Evolutionary conservation across 2,888 invertebrate species (phyloP), one percentile per base, ranked within the genome.

Genomic region (Acanthosoma haemorrhoidale): DNA sequence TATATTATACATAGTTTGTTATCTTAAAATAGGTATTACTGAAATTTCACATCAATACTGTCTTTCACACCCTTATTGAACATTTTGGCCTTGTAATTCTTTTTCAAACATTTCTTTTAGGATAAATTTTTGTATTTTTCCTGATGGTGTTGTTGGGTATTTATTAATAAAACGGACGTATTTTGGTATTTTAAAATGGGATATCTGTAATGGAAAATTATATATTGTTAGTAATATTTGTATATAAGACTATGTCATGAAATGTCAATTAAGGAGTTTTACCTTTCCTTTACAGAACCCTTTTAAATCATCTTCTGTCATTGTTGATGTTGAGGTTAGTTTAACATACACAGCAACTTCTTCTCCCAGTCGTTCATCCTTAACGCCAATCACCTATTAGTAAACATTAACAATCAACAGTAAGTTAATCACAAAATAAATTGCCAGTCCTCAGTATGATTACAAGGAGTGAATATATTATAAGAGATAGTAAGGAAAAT

Each of bases 141-240:
- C 94, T 0, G 92, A 91, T 0, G 84, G 82, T 0, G 94, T 95
- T 77, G 88, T 88, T 0, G 94, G 94, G 79, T 89, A 93, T 1
- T 85, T 84, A 0, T 87, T 83, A 0, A 87, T 82, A 75, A 89
- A 83, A 74, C 84, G 82, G 4, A 94, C 77, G 74, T 89, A 84
- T 59, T 85, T 85, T 0, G 95, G 95, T 43, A 94, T 86, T 80
- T 95, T 95, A 80, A 86, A 94, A 75, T 86, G 84, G 0, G 94
- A 86, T 60, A 95, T 83, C 76, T 85, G 69, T 51, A 70, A 66
- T n/a, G 34, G 25, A 51, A 34, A 36, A 29, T 15, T 31, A 21
- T 21, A 36, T 2, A 43, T n/a, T n/a, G n/a, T n/a, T n/a, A n/a
- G 15, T 36, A 39, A 16, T 25, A 25, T 11, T 9, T 58, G 4